Evolutionary conservation across 2,797 vertebrate species (phyloP).

Genomic region (Galaxias olidus): DNA sequence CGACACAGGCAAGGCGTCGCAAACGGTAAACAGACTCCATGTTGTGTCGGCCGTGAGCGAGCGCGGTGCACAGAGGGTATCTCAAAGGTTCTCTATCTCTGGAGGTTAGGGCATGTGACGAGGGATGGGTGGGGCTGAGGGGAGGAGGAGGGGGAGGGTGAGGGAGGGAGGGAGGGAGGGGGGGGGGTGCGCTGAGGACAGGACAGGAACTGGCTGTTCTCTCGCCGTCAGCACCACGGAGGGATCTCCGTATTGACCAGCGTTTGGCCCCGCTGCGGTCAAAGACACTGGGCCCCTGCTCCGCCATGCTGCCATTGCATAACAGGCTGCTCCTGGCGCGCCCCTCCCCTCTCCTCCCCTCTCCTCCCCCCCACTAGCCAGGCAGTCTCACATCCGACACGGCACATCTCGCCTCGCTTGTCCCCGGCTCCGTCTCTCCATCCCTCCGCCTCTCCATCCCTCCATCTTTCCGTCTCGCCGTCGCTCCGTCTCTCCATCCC

Average conservation of each 20-base stretch:
- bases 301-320: slow-evolving; percentile 74
- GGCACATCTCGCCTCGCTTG: too few species aligned
- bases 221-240: slow-evolving; percentile 60
- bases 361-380: background rate
- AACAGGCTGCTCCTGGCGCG: slow-evolving; percentile 57
- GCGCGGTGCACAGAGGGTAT: slow-evolving; percentile 18
- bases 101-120: slow-evolving; percentile 51
- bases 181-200: slow-evolving; percentile 7
- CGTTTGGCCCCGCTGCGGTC: slow-evolving; percentile 63
- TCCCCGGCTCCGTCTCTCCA: too few species aligned
- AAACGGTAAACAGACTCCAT: slow-evolving; percentile 10
- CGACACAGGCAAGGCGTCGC: background rate
- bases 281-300: slow-evolving; percentile 33
- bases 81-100: slow-evolving; percentile 6
- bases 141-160: background rate
- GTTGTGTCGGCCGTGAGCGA: slow-evolving; percentile 13
- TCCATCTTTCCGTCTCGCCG: background rate
- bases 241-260: slow-evolving; percentile 58
- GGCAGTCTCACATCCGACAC: background rate
- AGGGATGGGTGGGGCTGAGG: background rate
- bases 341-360: slow-evolving; percentile 59
- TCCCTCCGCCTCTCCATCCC: background rate
- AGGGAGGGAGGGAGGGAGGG: slow-evolving; percentile 7
- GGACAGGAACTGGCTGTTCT: slow-evolving; percentile 59
- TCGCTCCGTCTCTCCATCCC: background rate